Evolutionary conservation across 2,888 invertebrate genomes (phyloP).

Genomic region (Hyposoter dolosus): DNA sequence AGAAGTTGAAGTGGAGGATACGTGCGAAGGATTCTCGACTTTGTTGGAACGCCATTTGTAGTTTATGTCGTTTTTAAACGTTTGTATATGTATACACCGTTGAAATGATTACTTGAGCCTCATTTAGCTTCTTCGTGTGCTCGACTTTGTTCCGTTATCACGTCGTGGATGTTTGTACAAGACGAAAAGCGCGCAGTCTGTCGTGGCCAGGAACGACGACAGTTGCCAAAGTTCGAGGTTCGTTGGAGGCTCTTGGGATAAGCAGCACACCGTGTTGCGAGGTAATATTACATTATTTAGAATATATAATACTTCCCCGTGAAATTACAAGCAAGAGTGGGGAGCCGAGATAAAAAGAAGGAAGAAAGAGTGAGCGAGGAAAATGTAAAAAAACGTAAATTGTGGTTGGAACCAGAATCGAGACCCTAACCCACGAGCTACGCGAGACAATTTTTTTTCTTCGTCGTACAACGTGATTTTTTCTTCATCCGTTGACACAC

Average conservation of each 20-base stretch:
- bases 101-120: conserved; percentile 73
- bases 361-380: conserved; percentile 15
- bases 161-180: conserved; percentile 26
- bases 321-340: conserved; percentile 67
- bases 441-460: conserved; percentile 15
- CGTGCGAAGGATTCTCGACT: conserved; percentile 51
- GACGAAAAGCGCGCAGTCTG: conserved; percentile 42
- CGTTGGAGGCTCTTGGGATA: conserved; percentile 70
- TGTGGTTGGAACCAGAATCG: not conserved
- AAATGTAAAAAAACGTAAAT: not conserved
- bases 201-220: conserved; percentile 66
- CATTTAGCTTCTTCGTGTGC: conserved; percentile 37
- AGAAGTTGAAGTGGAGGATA: conserved; percentile 33
- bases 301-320: conserved; percentile 75
- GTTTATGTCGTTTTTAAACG: conserved; percentile 77
- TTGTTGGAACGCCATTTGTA: conserved; percentile 74
- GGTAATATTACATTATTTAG: conserved; percentile 77
- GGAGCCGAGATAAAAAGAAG: conserved; percentile 28
- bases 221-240: conserved; percentile 70
- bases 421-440: not conserved
- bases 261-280: conserved; percentile 64
- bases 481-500: conserved; percentile 35
- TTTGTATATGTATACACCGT: conserved; percentile 18
- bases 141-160: conserved; percentile 56
- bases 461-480: conserved; percentile 41